Percentiles rank a stretch among this genome's conserved stretches.
Conservation (phyloP, 2,797 vertebrate species). For the Danionella dracula region DNA sequence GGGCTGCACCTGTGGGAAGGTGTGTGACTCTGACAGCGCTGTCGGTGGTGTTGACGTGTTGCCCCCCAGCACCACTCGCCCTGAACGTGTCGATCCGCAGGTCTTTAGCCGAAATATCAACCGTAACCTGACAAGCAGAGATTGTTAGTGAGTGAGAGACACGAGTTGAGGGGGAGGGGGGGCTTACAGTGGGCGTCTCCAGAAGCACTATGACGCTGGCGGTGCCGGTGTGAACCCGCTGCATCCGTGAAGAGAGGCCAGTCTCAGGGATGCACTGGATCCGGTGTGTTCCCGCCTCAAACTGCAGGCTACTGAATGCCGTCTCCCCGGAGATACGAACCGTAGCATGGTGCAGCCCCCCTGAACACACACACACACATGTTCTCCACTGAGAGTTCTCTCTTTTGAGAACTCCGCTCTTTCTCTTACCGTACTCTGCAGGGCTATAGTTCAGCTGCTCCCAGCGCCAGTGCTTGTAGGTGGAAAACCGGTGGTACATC, state of each 20-base stretch:
- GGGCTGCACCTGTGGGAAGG: slow-evolving; percentile 77
- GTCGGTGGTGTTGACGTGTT: slow-evolving; percentile 92
- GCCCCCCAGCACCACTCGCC: slow-evolving; percentile 86
- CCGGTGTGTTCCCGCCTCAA: slow-evolving; percentile 87
- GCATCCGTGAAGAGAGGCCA: slow-evolving; percentile 91
- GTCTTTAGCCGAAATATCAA: slow-evolving; percentile 82
- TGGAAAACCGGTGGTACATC: slow-evolving; percentile 86
- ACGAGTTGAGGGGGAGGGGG: no score
- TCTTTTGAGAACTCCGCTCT: no score
- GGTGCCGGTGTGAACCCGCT: slow-evolving; percentile 95
- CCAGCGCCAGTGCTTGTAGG: slow-evolving; percentile 83
- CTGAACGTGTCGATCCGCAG: slow-evolving; percentile 88
- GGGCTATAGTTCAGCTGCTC: slow-evolving; percentile 78
- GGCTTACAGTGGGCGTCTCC: slow-evolving; percentile 56
- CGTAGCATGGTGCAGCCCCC: slow-evolving; percentile 88
- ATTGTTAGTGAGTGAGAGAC: no score
- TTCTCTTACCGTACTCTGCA: slow-evolving; percentile 76
- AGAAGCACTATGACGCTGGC: slow-evolving; percentile 89
- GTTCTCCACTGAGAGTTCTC: no score
- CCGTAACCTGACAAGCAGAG: no score
- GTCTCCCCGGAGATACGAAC: slow-evolving; percentile 77
- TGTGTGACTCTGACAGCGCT: slow-evolving; percentile 90
- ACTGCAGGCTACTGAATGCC: slow-evolving; percentile 81
- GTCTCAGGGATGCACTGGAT: slow-evolving; percentile 92
- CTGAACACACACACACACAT: slow-evolving; percentile 53